Evolutionary conservation across 2,113 vertebrate genomes (phyloP).

Genomic region (Pholis gunnellus): DNA sequence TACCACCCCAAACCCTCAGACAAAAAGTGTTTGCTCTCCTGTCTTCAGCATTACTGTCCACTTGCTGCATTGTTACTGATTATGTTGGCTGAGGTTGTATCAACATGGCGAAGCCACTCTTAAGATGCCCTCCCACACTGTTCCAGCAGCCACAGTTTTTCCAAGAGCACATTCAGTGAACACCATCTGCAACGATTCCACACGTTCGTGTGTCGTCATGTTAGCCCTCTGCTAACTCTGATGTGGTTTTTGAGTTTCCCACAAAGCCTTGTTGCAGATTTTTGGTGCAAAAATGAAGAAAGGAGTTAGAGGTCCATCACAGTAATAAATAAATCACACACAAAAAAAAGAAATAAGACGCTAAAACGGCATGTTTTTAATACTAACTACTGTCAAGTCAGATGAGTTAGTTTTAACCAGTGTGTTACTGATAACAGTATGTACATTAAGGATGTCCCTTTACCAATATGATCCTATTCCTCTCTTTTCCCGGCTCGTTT

Average conservation of each 20-base stretch:
- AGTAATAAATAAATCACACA: background rate
- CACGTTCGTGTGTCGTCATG: slow-evolving; percentile 32
- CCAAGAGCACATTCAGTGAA: slow-evolving; percentile 57
- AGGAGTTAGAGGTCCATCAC: slow-evolving; percentile 1
- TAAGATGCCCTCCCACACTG: slow-evolving; percentile 65
- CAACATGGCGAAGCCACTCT: slow-evolving; percentile 67
- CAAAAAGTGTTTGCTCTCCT: slow-evolving; percentile 83
- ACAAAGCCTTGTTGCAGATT: background rate
- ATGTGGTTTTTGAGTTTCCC: slow-evolving; percentile 1
- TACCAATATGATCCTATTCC: background rate
- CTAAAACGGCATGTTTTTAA: background rate
- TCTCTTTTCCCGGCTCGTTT: background rate
- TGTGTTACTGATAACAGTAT: background rate
- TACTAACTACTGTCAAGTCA: background rate
- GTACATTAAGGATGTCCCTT: background rate
- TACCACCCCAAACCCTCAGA: slow-evolving; percentile 65
- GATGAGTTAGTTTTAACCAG: slow-evolving; percentile 11
- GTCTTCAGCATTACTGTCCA: slow-evolving; percentile 80
- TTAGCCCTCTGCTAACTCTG: background rate
- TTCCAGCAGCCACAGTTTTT: slow-evolving; percentile 48
- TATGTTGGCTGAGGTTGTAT: slow-evolving; percentile 75
- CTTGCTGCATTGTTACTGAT: slow-evolving; percentile 75
- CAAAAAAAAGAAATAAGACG: background rate
- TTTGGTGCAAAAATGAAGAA: background rate
- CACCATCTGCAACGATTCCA: slow-evolving; percentile 31